Evolutionary conservation across 2,888 invertebrate species (phyloP), one percentile per base, ranked within the genome.

Genomic region (Hermodice carunculata): DNA sequence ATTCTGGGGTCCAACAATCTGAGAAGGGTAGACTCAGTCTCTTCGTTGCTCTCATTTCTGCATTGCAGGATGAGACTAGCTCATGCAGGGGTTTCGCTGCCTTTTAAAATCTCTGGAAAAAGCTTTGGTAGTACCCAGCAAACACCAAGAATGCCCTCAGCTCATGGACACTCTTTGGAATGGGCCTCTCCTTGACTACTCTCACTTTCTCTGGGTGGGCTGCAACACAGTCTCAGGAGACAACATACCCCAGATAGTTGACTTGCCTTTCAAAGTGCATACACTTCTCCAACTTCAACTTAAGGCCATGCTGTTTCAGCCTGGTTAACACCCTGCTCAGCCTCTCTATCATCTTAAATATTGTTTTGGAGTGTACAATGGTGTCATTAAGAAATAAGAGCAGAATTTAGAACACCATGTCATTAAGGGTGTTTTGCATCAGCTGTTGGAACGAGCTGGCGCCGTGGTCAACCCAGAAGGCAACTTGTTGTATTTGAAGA

Each of bases 241-340:
- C 65, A 2, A 72, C 57, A 42, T 75, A 67, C 1, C 77, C 76
- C 8, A 76, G 54, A 49, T 69, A 78, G n/a, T n/a, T n/a, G n/a
- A n/a, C n/a, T n/a, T n/a, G n/a, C n/a, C n/a, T n/a, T n/a, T n/a
- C n/a, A n/a, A n/a, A n/a, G n/a, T n/a, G n/a, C n/a, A n/a, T n/a
- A n/a, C n/a, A n/a, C n/a, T n/a, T n/a, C n/a, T n/a, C n/a, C n/a
- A n/a, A n/a, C n/a, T n/a, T n/a, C 49, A 48, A 19, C 2, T 48
- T 48, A 4, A 2, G 26, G 24, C 17, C n/a, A 17, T 19, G 17
- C 14, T 5, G 4, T n/a, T 6, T 24, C 24, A 48, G 19, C 14
- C 3, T 3, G 26, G 22, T 17, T 17, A 48, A 2, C n/a, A 49
- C 49, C 31, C 56, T 49, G n/a, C 26, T 26, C 29, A 57, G 66